Evolutionary conservation across 1,140 invertebrate species (phyloP).

Genomic region (Eriosoma lanigerum): DNA sequence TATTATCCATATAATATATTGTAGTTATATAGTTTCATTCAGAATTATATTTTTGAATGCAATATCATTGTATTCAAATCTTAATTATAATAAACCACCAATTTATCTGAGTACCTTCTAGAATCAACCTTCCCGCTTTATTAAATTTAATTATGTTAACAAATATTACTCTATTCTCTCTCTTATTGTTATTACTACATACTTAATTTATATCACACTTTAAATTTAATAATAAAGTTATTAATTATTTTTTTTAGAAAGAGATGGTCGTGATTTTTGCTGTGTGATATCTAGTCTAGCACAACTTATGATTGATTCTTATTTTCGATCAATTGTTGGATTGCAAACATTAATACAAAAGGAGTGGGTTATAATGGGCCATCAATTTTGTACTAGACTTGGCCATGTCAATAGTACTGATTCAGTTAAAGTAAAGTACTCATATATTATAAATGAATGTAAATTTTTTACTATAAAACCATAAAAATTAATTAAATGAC

Average conservation of each 20-base stretch:
- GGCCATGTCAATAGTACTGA: slow-evolving; percentile 62
- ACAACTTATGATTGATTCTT: slow-evolving; percentile 83
- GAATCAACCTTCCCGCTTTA: too few relatives aligned
- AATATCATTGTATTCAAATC: too few relatives aligned
- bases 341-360: slow-evolving; percentile 91
- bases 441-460: background rate
- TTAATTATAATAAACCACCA: too few relatives aligned
- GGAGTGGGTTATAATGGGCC: slow-evolving; percentile 90
- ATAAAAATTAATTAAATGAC: background rate
- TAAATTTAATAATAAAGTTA: too few relatives aligned
- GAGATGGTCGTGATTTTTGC: slow-evolving; percentile 82
- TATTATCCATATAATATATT: too few relatives aligned
- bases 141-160: too few relatives aligned
- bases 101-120: too few relatives aligned
- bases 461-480: background rate
- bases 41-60: too few relatives aligned
- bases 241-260: slow-evolving; percentile 62
- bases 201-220: too few relatives aligned
- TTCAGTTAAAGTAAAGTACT: slow-evolving; percentile 42
- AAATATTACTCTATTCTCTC: too few relatives aligned
- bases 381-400: slow-evolving; percentile 78
- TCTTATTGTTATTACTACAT: too few relatives aligned
- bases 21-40: too few relatives aligned
- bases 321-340: slow-evolving; percentile 80
- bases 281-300: slow-evolving; percentile 83